Evolutionary conservation across 2,797 vertebrate genomes (phyloP).

Genomic region (Echiichthys vipera): DNA sequence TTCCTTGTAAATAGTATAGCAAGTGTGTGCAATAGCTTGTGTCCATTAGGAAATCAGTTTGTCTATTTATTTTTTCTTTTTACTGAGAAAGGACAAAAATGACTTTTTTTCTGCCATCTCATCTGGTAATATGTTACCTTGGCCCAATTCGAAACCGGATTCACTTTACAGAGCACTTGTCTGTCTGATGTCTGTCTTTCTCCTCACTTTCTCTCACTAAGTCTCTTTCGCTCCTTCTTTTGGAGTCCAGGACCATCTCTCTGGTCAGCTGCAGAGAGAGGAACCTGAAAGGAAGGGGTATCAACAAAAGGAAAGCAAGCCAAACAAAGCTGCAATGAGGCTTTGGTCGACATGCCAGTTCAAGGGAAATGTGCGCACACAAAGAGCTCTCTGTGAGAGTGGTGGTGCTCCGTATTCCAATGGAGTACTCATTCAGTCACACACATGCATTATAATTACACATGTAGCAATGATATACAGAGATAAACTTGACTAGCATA

Average conservation of each 20-base stretch:
- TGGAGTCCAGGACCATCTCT: slow-evolving; percentile 20
- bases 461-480: not conserved
- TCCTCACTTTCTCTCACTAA: slow-evolving; percentile 12
- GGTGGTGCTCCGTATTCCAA: slow-evolving; percentile 78
- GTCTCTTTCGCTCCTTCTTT: slow-evolving; percentile 27
- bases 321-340: slow-evolving; percentile 67
- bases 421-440: slow-evolving; percentile 64
- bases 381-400: slow-evolving; percentile 79
- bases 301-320: slow-evolving; percentile 72
- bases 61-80: not conserved
- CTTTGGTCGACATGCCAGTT: slow-evolving; percentile 63
- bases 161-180: slow-evolving; percentile 2
- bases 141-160: not conserved
- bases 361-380: slow-evolving; percentile 62
- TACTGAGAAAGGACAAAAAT: not conserved
- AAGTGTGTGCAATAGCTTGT: not conserved
- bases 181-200: slow-evolving; percentile 3
- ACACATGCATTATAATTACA: slow-evolving; percentile 37
- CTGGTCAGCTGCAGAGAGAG: slow-evolving; percentile 73
- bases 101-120: not conserved
- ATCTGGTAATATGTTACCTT: not conserved
- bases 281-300: slow-evolving; percentile 70
- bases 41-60: not conserved
- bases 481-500: slow-evolving; percentile 5
- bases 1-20: not conserved